phyloP scores from a whole-genome alignment of 2,113 vertebrate species.

The Donacobius atricapilla region DNA sequence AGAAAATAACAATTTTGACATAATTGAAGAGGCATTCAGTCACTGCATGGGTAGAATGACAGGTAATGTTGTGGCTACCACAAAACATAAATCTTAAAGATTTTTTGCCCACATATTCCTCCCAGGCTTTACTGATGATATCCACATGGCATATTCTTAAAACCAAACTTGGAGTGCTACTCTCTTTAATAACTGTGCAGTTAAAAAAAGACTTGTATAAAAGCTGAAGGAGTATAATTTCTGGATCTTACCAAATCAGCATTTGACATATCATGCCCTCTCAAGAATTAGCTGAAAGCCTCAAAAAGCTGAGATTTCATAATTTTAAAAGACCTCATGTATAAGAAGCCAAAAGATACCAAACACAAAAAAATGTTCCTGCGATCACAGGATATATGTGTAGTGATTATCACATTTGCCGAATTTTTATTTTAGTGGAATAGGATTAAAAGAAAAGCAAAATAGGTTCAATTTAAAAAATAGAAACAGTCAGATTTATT shows the following conservation, averaged over 20 bases:
- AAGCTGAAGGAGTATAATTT: not conserved
- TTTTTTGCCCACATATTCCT: not conserved
- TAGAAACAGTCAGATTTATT: too few relatives aligned
- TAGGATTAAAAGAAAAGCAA: too few relatives aligned
- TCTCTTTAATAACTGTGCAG: not conserved
- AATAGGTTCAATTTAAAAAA: too few relatives aligned
- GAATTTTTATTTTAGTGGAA: too few relatives aligned
- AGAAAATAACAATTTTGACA: not conserved
- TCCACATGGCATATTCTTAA: not conserved
- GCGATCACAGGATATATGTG: not conserved
- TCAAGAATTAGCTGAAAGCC: not conserved
- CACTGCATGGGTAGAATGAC: not conserved
- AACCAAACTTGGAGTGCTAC: not conserved
- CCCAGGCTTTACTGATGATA: not conserved
- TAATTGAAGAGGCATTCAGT: not conserved
- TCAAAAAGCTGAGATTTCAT: not conserved
- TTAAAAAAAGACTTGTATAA: not conserved
- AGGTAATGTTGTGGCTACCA: not conserved
- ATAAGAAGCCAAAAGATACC: not conserved
- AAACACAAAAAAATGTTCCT: not conserved
- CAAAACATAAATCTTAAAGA: not conserved
- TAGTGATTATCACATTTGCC: too few relatives aligned
- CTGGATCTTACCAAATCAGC: not conserved
- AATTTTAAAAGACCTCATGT: not conserved
- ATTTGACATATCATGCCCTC: not conserved